A percentile compares a stretch with the other conserved stretches of the same genome.
phyloP scores from a whole-genome alignment of 2,113 vertebrate genomes.

The Callipepla squamata region DNA sequence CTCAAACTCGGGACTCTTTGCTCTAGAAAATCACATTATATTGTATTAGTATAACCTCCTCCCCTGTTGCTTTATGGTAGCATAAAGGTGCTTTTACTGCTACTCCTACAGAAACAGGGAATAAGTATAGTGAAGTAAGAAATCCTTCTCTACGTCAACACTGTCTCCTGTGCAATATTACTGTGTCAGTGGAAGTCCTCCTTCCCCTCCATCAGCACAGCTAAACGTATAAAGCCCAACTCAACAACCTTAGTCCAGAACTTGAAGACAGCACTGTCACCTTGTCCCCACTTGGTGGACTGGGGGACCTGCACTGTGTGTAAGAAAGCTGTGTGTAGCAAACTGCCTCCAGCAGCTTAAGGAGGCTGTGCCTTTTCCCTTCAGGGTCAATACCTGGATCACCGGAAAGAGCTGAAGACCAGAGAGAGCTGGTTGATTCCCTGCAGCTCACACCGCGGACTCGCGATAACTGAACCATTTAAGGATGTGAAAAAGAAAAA shows the following conservation, averaged over 20 bases:
- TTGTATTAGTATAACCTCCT: not conserved
- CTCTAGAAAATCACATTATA: not conserved
- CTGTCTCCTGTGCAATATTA: not conserved
- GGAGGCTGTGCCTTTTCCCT: not conserved
- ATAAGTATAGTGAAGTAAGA: not conserved
- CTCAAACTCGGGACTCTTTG: not conserved
- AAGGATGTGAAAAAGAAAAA: not conserved
- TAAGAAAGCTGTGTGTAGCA: fast-evolving
- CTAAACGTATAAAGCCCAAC: not conserved
- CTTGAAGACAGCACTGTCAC: not conserved
- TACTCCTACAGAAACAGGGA: not conserved
- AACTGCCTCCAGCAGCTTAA: no score
- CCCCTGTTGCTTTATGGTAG: not conserved
- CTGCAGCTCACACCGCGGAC: not conserved
- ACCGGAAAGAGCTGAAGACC: not conserved
- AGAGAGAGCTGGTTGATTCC: not conserved
- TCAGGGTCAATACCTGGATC: not conserved
- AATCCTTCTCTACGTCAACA: not conserved
- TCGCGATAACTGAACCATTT: not conserved
- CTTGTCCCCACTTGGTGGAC: not conserved
- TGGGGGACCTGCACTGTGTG: no score
- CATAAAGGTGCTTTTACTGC: not conserved
- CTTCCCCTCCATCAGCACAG: not conserved
- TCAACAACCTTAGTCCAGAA: not conserved
- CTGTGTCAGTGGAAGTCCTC: not conserved